These are phyloP conservation scores for Nothoprocta perdicaria DNA, from an alignment of 2,113 vertebrate genomes.

Conservation along the genomic window DNA sequence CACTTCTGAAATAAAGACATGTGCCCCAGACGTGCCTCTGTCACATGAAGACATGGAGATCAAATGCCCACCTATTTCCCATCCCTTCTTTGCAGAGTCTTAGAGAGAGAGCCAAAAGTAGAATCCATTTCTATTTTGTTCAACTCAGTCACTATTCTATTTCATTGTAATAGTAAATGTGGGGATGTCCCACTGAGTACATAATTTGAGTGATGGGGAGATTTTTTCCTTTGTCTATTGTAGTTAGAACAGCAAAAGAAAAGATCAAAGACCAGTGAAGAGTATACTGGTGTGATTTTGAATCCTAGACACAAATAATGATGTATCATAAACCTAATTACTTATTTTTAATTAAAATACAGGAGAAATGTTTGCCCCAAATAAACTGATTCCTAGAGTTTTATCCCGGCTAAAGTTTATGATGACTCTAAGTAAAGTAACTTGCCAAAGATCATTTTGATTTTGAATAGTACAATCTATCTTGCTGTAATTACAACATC, in stretches of 20 bases:
- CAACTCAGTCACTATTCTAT: background rate
- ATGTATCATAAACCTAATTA: constrained; percentile 67
- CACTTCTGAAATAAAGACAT: background rate
- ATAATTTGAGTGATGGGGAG: constrained; percentile 35
- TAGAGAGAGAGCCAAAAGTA: background rate
- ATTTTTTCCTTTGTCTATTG: background rate
- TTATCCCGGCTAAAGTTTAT: constrained; percentile 41
- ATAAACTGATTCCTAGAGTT: constrained; percentile 57
- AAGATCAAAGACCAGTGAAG: constrained; percentile 65
- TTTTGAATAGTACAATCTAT: background rate
- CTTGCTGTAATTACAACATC: constrained; percentile 11
- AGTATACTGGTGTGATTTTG: constrained; percentile 56
- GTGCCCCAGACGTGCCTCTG: background rate
- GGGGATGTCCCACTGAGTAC: background rate
- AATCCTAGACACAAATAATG: constrained; percentile 65
- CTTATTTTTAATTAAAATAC: constrained; percentile 68
- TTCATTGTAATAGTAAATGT: background rate
- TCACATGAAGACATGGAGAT: background rate
- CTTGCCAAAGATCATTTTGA: constrained; percentile 9
- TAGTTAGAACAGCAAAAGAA: constrained; percentile 41
- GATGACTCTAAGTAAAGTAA: constrained; percentile 18
- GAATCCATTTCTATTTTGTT: background rate
- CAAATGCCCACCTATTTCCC: background rate
- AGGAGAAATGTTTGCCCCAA: constrained; percentile 48
- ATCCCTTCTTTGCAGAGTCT: background rate